These are phyloP conservation scores for Omphaloscelis lunosa DNA, from an alignment of 2,888 invertebrate species.

Conservation along the genomic window DNA sequence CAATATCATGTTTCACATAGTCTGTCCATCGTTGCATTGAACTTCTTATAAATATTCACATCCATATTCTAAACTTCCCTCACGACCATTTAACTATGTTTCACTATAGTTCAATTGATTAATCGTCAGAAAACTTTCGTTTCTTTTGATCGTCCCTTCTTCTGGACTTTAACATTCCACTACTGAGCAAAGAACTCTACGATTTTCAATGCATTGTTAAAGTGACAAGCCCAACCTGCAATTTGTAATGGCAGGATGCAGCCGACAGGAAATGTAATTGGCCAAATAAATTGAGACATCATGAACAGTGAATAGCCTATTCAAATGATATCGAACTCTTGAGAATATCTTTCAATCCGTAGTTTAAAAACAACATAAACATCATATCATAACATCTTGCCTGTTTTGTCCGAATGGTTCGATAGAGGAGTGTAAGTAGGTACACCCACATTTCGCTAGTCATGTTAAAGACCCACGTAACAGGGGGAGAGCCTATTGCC, in stretches of 20 bases:
- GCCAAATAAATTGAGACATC: background rate
- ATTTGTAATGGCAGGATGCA: conserved; percentile 2
- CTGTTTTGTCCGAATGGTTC: background rate
- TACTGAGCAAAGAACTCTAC: background rate
- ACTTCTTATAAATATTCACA: background rate
- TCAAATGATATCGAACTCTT: background rate
- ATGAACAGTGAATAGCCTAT: background rate
- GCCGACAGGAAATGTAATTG: background rate
- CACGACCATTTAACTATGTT: background rate
- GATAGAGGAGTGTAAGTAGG: background rate
- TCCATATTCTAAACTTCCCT: background rate
- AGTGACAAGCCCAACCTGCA: background rate
- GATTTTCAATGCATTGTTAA: background rate
- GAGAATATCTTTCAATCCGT: background rate
- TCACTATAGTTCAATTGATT: background rate
- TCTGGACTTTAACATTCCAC: background rate
- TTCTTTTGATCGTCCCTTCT: no score
- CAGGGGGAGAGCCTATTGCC: background rate
- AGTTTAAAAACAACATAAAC: background rate
- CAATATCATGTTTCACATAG: background rate
- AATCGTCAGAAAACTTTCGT: no score
- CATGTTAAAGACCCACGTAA: background rate
- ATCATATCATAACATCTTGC: background rate
- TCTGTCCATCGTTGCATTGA: background rate
- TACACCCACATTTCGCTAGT: background rate